Base-by-base conservation (phyloP, 2,888 invertebrate genomes). In the Auanema sp. region DNA sequence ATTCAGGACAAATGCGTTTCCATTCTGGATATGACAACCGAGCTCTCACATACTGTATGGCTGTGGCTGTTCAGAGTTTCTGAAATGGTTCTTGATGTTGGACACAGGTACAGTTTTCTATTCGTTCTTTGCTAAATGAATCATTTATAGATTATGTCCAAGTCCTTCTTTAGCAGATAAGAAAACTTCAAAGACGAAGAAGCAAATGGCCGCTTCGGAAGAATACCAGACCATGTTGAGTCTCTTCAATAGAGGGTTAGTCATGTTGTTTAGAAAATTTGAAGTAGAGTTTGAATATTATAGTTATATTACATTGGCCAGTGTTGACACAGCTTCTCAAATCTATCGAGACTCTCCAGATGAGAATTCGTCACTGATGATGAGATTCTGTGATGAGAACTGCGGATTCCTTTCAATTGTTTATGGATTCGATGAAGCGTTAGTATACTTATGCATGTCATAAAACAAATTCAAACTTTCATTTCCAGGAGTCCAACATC, bases 171-270 rank as follows among this genome's bases (percentile, higher is more conserved):
- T 68, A 18, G 56, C 53, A 8, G 77, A 77, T 47, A 75, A 75
- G 60, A 77, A 77, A 40, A 67, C 73, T 3, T 65, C 73, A n/a
- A 77, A 77, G 42, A 77, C 77, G 0, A 76, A 76, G 65, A 73
- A 74, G 50, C 77, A 77, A 60, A 69, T 76, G 67, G 75, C 77
- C 0, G 75, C 77, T 6, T 65, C 70, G 2, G 77, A 77, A 60
- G 77, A 77, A 24, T 77, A 77, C 61, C 75, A 75, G 40, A 77
- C 77, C 16, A 69, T 77, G 66, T 60, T 73, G 51, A 71, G 71
- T 54, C 65, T 77, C n/a, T 77, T 74, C 62, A 77, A 77, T 52
- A 77, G 75, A 54, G 72, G 74, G 69, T 72, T 51, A 47, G 51
- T 57, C 16, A 16, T 40, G 40, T 44, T 6, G n/a, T 6, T n/a